Evolutionary conservation across 2,888 invertebrate genomes (phyloP), one percentile per base, ranked within the genome.

Genomic region (Leucoptera coffeella): DNA sequence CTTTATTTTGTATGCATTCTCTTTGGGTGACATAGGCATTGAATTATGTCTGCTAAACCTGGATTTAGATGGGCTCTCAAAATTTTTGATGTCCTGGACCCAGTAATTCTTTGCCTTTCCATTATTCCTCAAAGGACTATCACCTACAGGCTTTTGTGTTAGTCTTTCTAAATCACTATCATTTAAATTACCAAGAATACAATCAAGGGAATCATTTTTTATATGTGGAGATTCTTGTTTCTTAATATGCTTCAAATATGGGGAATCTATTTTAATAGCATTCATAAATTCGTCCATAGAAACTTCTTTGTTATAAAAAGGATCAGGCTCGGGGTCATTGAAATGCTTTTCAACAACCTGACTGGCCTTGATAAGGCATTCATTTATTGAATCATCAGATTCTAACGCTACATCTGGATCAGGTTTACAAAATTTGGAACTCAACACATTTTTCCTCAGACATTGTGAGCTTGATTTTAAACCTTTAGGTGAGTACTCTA

Each of bases 351-450:
- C 72, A 4, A 64, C 58, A 21, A 60, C 48, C 41, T 72, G 72
- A 40, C 65, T 71, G 7, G 64, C 69, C 45, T 58, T 60, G 12
- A 71, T 40, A 19, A 72, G 43, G 37, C 56, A 65, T 38, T 72
- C 72, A 46, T 72, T 71, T 52, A 71, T 62, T 13, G 71, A 72
- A 39, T 72, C 71, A 35, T 72, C 72, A 6, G 67, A 71, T 40
- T 71, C 71, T 24, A 69, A 38, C 6, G 57, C 62, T 24, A 48
- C 42, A 23, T 69, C 69, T 1, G 42, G 33, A 14, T 69, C 69
- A 4, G 52, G 42, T 37, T 58, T 59, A 4, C 40, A 36, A 42
- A 67, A 62, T 35, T 62, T 62, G 11, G 64, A 62, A 39, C 64
- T 67, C 12, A 67, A 38, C 2, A 67, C 50, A 50, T 64, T 67